Evolutionary conservation across 2,113 vertebrate genomes (phyloP), one percentile per base, ranked within the genome.

Genomic region (Zosterops borbonicus): DNA sequence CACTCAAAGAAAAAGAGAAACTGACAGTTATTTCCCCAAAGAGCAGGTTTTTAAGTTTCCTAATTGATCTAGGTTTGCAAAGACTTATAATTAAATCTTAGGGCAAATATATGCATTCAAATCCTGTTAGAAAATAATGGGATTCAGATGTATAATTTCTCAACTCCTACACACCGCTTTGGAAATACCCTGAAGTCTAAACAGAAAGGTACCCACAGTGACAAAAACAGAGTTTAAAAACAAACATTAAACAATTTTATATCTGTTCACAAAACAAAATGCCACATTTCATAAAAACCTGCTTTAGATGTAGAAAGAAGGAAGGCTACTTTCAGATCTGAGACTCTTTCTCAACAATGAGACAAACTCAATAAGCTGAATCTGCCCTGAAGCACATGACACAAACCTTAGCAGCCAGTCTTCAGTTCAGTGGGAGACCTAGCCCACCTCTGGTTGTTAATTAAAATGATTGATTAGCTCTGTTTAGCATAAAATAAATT

Each of bases 81-180:
- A 74, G 53, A 90, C 71, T 29, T 75, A 71, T 93, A 94, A 97
- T 95, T 87, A 96, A 94, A 95, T 96, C 82, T 92, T 87, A 65
- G 28, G 74, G 77, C 68, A 90, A 87, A 90, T 82, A 87, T 64
- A 90, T 80, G 59, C 52, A 78, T 70, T 92, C 89, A 95, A 81
- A 83, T 89, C 31, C 85, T 91, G n/a, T 79, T 94, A 93, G 63
- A 73, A 91, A 88, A 92, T 64, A 93, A 81, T 63, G n/a, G 35
- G 41, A 95, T 96, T 94, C 70, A 89, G n/a, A 86, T 64, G 64
- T 75, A 84, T 76, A 84, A 93, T 91, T 86, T 89, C 69, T 87
- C 37, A 87, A 33, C 50, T 95, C 41, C 81, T 67, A 87, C 73
- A 87, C 33, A 78, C 23, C 78, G 11, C 55, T 95, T 96, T 91